Evolutionary conservation across 2,888 invertebrate species (phyloP).

Genomic region (Doris montereyensis): DNA sequence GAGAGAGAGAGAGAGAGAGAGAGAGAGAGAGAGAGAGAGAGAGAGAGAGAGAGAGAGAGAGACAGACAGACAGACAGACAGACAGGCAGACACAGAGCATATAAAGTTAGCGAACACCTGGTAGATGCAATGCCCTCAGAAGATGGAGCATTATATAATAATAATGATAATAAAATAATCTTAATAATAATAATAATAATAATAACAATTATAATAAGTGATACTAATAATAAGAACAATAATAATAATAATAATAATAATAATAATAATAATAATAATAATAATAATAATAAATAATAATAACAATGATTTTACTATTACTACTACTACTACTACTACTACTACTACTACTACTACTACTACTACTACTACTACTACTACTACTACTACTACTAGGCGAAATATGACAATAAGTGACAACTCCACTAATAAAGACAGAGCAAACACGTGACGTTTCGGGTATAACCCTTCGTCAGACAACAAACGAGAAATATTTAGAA

Average conservation of each 20-base stretch:
- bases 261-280: background rate
- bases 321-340: background rate
- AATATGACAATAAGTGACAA: no score
- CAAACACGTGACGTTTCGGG: no score
- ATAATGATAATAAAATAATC: background rate
- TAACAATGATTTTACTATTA: background rate
- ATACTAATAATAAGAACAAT: no score
- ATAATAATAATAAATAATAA: background rate
- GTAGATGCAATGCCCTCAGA: background rate
- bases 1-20: slow-evolving; percentile 25
- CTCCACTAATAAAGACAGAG: no score
- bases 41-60: background rate
- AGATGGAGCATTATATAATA: background rate
- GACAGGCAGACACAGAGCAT: background rate
- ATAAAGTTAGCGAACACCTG: background rate
- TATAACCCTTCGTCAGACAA: no score
- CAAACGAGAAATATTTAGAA: no score
- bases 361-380: background rate
- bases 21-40: slow-evolving; percentile 28
- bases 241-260: background rate
- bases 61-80: background rate
- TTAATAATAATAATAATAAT: background rate
- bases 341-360: background rate
- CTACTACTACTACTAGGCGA: no score
- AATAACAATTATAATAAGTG: no score